A percentile compares a stretch with the other conserved stretches of the same genome.
Conservation (phyloP, 2,888 invertebrate species). For the Cataglyphis rosenhaueri region DNA sequence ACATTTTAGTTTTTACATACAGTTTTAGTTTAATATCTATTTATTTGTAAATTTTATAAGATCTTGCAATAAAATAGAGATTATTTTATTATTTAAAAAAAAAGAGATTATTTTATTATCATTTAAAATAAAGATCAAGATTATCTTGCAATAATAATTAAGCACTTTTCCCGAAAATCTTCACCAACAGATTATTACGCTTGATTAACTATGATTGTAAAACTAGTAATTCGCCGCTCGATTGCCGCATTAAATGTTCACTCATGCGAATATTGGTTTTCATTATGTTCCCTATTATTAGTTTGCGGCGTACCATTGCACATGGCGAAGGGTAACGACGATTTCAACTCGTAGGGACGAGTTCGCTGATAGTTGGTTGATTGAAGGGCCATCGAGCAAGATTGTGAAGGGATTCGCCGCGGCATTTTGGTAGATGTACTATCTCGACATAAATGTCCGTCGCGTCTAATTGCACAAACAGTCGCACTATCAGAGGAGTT, state of each 20-base stretch:
- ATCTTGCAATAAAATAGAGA: not conserved
- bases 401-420: slow-evolving; percentile 15
- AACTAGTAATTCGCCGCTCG: slow-evolving; percentile 34
- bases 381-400: slow-evolving; percentile 35
- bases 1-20: too few relatives aligned
- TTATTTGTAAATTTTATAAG: not conserved
- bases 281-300: slow-evolving; percentile 52
- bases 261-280: slow-evolving; percentile 41
- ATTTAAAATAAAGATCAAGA: not conserved
- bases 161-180: not conserved
- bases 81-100: not conserved
- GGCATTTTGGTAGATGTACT: slow-evolving; percentile 1
- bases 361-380: slow-evolving; percentile 41
- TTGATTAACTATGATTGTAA: slow-evolving; percentile 31
- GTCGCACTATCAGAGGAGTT: not conserved
- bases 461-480: slow-evolving; percentile 41
- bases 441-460: slow-evolving; percentile 17
- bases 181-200: slow-evolving; percentile 11
- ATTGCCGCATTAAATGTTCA: slow-evolving; percentile 40
- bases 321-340: slow-evolving; percentile 22
- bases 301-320: slow-evolving; percentile 36
- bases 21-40: not conserved
- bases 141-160: not conserved
- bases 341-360: slow-evolving; percentile 29
- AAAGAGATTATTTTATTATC: not conserved